Conservation (phyloP, 1,140 invertebrate species). For the Probaryconus sp. region DNA sequence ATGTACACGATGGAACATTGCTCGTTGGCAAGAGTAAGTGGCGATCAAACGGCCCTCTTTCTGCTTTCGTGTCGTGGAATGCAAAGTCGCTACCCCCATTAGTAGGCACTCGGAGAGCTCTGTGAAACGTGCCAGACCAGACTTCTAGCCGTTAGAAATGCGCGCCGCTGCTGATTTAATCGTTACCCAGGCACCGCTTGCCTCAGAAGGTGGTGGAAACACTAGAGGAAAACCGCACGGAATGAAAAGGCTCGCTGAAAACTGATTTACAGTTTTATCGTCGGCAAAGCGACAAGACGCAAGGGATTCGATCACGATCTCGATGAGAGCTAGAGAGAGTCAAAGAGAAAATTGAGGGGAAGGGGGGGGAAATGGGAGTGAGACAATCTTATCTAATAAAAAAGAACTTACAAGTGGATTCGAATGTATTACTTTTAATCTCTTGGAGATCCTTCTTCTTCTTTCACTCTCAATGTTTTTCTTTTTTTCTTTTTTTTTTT, state of each 20-base stretch:
- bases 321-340: background rate
- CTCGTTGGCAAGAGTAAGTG: constrained; percentile 36
- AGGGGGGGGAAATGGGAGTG: too few relatives aligned
- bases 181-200: constrained; percentile 22
- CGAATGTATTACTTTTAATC: constrained; percentile 13
- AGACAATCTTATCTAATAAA: constrained; percentile 24
- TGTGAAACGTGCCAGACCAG: constrained; percentile 48
- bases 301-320: constrained; percentile 7
- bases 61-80: constrained; percentile 46
- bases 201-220: constrained; percentile 1
- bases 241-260: constrained; percentile 36
- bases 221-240: constrained; percentile 26
- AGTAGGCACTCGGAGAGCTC: constrained; percentile 45
- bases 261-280: constrained; percentile 43
- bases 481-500: too few relatives aligned
- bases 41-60: constrained; percentile 52
- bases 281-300: constrained; percentile 15
- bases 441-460: too few relatives aligned
- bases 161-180: constrained; percentile 40
- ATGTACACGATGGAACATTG: constrained; percentile 23
- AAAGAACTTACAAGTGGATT: constrained; percentile 8
- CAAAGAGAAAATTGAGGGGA: too few relatives aligned
- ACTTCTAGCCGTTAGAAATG: constrained; percentile 38
- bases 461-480: too few relatives aligned
- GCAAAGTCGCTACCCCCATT: constrained; percentile 52